Evolutionary conservation across 2,113 vertebrate genomes (phyloP).

Genomic region (Protobothrops mucrosquamatus): DNA sequence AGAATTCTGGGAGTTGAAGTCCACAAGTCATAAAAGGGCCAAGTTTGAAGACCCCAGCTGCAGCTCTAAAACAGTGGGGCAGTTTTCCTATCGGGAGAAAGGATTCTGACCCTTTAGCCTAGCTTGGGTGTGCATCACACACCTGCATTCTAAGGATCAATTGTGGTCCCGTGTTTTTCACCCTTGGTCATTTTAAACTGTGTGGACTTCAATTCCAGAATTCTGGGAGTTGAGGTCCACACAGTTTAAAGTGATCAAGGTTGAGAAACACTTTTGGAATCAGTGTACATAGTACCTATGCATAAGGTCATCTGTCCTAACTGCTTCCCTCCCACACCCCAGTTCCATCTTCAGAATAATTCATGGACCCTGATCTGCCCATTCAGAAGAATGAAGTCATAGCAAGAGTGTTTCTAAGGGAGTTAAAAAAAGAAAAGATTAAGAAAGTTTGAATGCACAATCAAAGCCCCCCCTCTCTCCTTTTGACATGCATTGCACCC

Average conservation of each 20-base stretch:
- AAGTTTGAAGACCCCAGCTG: neutral
- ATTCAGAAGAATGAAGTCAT: neutral
- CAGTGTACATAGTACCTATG: neutral
- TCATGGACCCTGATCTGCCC: neutral
- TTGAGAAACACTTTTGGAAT: neutral
- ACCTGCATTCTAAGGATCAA: neutral
- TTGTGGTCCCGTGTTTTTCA: neutral
- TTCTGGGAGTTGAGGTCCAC: neutral
- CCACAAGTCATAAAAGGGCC: too few relatives aligned
- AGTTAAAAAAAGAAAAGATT: neutral
- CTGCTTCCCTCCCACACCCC: neutral
- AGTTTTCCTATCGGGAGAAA: neutral
- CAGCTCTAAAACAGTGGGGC: neutral
- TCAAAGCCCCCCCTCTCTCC: neutral
- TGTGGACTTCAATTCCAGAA: neutral
- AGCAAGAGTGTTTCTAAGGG: neutral
- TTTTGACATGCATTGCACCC: neutral
- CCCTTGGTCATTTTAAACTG: neutral
- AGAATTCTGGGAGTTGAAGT: too few relatives aligned
- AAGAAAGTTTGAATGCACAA: neutral
- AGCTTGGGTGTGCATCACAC: neutral
- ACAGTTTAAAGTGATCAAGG: neutral
- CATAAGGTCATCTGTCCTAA: neutral
- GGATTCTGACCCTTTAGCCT: neutral
- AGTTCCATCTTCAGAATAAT: neutral